phyloP scores from a whole-genome alignment of 2,113 vertebrate species.

The Naja naja region DNA sequence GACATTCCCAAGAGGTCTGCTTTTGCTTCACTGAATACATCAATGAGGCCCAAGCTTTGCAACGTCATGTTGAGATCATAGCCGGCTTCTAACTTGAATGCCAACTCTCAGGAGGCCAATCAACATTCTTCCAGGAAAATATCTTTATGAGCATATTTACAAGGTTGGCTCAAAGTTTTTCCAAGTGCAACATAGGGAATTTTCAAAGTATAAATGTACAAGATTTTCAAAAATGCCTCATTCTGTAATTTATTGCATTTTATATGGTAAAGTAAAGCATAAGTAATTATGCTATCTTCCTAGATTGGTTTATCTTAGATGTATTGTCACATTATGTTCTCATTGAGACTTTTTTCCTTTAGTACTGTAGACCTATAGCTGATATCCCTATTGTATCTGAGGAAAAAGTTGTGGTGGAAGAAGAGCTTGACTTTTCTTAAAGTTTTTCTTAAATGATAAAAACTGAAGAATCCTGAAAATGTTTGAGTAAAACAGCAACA shows the following conservation, averaged over 20 bases:
- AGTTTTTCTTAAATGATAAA: not conserved
- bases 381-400: not conserved
- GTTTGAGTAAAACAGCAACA: not conserved
- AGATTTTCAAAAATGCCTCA: not conserved
- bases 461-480: not conserved
- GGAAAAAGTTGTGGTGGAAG: no score
- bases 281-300: not conserved
- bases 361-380: not conserved
- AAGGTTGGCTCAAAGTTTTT: not conserved
- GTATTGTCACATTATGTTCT: not conserved
- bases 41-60: slow-evolving; percentile 65
- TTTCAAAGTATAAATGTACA: not conserved
- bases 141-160: not conserved
- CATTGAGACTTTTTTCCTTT: not conserved
- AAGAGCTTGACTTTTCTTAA: not conserved
- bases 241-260: not conserved
- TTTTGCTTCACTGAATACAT: slow-evolving; percentile 64
- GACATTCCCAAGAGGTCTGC: slow-evolving; percentile 75
- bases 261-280: not conserved
- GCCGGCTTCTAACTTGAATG: slow-evolving; percentile 64
- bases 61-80: slow-evolving; percentile 66
- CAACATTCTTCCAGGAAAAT: not conserved
- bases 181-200: not conserved
- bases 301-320: not conserved
- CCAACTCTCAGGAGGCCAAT: not conserved